Conservation (phyloP, 1,140 invertebrate species). For the Psilanteris sp. region DNA sequence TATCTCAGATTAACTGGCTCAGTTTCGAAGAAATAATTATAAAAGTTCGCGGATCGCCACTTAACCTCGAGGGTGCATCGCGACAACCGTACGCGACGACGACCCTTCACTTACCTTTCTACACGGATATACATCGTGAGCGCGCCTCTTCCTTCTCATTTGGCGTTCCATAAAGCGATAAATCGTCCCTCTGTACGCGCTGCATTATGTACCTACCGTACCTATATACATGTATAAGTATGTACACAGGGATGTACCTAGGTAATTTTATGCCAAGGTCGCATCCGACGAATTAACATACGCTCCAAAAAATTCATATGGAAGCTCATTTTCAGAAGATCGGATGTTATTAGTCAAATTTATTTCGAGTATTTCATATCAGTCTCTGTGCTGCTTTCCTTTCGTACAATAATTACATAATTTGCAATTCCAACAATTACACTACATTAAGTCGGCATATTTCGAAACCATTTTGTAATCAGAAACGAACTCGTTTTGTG, state of each 20-base stretch:
- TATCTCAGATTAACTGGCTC: slow-evolving; percentile 64
- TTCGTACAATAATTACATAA: slow-evolving; percentile 9
- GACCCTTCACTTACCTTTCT: slow-evolving; percentile 60
- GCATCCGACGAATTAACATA: slow-evolving; percentile 21
- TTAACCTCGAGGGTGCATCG: slow-evolving; percentile 66
- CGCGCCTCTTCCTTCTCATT: slow-evolving; percentile 56
- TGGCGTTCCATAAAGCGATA: slow-evolving; percentile 65
- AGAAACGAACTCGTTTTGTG: no score
- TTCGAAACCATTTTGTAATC: no score
- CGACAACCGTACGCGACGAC: slow-evolving; percentile 64
- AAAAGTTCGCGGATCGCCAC: slow-evolving; percentile 68
- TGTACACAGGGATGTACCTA: slow-evolving; percentile 47
- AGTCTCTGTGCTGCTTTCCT: no score
- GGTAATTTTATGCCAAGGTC: slow-evolving; percentile 50
- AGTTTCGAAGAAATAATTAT: slow-evolving; percentile 68
- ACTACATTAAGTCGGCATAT: no score
- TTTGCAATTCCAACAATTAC: slow-evolving; percentile 20
- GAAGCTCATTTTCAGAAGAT: slow-evolving; percentile 23
- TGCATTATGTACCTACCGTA: slow-evolving; percentile 3
- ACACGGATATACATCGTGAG: slow-evolving; percentile 59
- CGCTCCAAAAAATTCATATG: slow-evolving; percentile 25
- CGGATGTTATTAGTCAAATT: slow-evolving; percentile 35
- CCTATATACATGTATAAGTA: slow-evolving; percentile 40
- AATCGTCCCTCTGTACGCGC: slow-evolving; percentile 50
- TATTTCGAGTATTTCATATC: no score